A percentile compares a stretch with the other conserved stretches of the same genome.
Conservation (phyloP, 1,140 invertebrate genomes). For the Tetramorium simillimum region DNA sequence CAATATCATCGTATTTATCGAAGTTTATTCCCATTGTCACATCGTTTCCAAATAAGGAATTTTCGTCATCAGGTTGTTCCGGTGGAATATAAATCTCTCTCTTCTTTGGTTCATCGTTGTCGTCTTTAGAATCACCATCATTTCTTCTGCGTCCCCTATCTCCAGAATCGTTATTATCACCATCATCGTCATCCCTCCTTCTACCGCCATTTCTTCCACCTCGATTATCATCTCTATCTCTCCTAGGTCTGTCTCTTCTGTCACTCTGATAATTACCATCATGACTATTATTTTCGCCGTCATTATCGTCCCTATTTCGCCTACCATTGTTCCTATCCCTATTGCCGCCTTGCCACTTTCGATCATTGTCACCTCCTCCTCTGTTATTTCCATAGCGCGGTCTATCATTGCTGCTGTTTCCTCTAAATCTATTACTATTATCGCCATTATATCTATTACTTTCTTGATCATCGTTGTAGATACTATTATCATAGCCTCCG, state of each 20-base stretch:
- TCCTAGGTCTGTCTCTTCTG: slow-evolving; percentile 42
- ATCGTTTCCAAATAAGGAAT: slow-evolving; percentile 89
- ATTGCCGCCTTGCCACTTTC: slow-evolving; percentile 54
- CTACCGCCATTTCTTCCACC: slow-evolving; percentile 44
- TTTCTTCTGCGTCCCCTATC: not conserved
- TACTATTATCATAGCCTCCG: slow-evolving; percentile 19
- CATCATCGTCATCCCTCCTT: slow-evolving; percentile 6
- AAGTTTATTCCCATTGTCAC: slow-evolving; percentile 95
- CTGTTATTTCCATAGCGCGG: slow-evolving; percentile 50
- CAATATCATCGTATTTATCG: slow-evolving; percentile 93
- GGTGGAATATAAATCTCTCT: slow-evolving; percentile 92
- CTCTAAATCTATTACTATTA: slow-evolving; percentile 54
- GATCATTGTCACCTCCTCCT: slow-evolving; percentile 42
- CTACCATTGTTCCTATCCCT: slow-evolving; percentile 49
- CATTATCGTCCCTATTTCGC: not conserved
- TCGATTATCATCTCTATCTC: slow-evolving; percentile 54
- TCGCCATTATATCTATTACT: slow-evolving; percentile 38
- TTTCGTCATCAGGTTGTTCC: slow-evolving; percentile 90
- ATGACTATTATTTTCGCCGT: slow-evolving; percentile 57
- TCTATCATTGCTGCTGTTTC: slow-evolving; percentile 53
- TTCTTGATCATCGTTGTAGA: not conserved
- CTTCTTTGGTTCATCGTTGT: slow-evolving; percentile 62
- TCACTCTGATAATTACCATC: slow-evolving; percentile 40
- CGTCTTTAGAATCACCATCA: not conserved
- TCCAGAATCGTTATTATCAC: not conserved